Evolutionary conservation across 1,140 invertebrate genomes (phyloP).

Genomic region (Linepithema humile): DNA sequence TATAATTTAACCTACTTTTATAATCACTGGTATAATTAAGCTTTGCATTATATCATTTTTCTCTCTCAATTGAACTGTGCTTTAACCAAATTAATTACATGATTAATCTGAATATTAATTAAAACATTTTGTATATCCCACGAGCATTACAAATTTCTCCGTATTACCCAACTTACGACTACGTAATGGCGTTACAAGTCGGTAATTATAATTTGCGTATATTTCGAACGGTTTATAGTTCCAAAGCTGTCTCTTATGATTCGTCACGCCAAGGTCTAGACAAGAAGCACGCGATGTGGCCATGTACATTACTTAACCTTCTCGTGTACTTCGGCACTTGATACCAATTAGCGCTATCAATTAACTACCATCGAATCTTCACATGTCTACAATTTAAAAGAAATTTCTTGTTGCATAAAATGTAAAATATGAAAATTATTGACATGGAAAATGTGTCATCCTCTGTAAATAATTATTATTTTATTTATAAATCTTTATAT

Average conservation of each 20-base stretch:
- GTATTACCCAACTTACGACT: background rate
- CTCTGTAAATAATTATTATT: no score
- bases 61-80: no score
- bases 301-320: conserved; percentile 21
- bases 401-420: background rate
- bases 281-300: background rate
- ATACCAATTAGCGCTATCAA: conserved; percentile 25
- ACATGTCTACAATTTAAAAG: background rate
- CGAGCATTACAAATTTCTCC: background rate
- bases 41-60: no score
- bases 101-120: no score
- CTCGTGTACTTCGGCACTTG: conserved; percentile 23
- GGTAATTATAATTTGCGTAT: background rate
- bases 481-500: no score
- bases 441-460: background rate
- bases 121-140: no score
- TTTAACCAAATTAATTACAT: no score
- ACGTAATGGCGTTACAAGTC: no score
- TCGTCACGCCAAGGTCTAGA: background rate
- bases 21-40: background rate
- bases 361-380: conserved; percentile 12
- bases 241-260: background rate
- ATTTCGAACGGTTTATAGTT: background rate
- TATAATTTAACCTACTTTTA: background rate
- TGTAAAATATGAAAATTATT: background rate